Percentiles rank a stretch among this genome's conserved stretches.
These are phyloP conservation scores for Triops cancriformis DNA, from an alignment of 1,140 invertebrate genomes.

Conservation along the genomic window DNA sequence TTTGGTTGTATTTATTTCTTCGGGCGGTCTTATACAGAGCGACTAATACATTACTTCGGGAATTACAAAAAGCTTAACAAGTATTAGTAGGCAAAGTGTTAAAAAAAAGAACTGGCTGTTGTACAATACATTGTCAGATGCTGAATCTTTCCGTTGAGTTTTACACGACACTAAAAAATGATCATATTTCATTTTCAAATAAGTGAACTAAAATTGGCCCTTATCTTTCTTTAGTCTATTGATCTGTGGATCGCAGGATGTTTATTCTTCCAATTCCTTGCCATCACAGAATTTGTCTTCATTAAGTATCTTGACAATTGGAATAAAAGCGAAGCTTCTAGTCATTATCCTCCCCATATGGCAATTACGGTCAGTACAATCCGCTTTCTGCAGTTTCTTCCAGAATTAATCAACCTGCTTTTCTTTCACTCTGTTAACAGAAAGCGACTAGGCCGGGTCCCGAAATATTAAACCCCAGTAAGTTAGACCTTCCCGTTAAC, in stretches of 20 bases:
- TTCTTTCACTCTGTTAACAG: neutral
- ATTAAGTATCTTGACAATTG: neutral
- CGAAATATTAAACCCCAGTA: neutral
- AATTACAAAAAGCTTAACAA: too few relatives aligned
- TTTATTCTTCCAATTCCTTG: neutral
- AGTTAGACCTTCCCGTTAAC: neutral
- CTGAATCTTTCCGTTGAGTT: too few relatives aligned
- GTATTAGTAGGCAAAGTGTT: too few relatives aligned
- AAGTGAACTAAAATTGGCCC: too few relatives aligned
- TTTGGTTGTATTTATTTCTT: too few relatives aligned
- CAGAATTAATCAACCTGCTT: neutral
- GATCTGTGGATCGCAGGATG: neutral
- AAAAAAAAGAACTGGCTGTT: too few relatives aligned
- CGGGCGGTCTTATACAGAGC: too few relatives aligned
- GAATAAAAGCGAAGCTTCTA: neutral
- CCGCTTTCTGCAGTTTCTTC: neutral
- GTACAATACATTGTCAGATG: too few relatives aligned
- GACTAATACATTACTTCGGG: too few relatives aligned
- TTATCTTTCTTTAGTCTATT: neutral
- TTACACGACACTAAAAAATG: too few relatives aligned
- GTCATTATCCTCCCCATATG: neutral
- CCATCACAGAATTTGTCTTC: neutral
- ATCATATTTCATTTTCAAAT: too few relatives aligned
- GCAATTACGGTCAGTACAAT: neutral
- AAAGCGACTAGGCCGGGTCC: neutral